Evolutionary conservation across 2,888 invertebrate species (phyloP), one percentile per base, ranked within the genome.

Genomic region (Harmothoe impar): DNA sequence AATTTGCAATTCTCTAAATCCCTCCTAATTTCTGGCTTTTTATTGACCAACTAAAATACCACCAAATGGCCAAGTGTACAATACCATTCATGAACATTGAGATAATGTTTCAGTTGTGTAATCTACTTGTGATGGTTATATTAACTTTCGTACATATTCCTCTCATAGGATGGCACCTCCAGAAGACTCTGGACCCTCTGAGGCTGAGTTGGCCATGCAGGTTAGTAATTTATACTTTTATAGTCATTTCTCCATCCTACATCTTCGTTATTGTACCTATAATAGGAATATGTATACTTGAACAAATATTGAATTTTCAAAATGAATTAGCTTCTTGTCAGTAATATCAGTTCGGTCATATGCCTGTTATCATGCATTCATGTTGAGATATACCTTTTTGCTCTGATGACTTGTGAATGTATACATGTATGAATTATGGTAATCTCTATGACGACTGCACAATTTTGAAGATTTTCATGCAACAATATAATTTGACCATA

Each of bases 141-240:
- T 17, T 68, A n/a, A 15, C n/a, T 17, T 12, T 68, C 12, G 68
- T 31, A 33, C 43, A 35, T 17, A 5, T 23, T 84, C 51, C 10
- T n/a, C 84, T 25, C 15, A 54, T 33, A 90, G 90, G 84, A 90
- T 78, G 81, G 90, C 86, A 23, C 85, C 90, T 31, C 89, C 89
- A 33, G 89, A 89, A 15, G 72, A 89, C 56, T 29, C 85, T 43
- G 91, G 92, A 31, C 91, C 91, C 12, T 89, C 92, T 33, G 92
- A 92, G 81, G 92, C 92, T 31, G 91, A 92, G 78, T 56, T 92
- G 56, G 92, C 92, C 68, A 92, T 92, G 92, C 91, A 92, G 92
- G 92, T 92, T 90, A 31, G 77, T 77, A 77, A 20, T 3, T n/a
- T 62, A 52, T 52, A 15, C 54, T 15, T 15, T 52, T 52, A 52